Evolutionary conservation across 2,797 vertebrate genomes (phyloP).

Genomic region (Thamnophis elegans): DNA sequence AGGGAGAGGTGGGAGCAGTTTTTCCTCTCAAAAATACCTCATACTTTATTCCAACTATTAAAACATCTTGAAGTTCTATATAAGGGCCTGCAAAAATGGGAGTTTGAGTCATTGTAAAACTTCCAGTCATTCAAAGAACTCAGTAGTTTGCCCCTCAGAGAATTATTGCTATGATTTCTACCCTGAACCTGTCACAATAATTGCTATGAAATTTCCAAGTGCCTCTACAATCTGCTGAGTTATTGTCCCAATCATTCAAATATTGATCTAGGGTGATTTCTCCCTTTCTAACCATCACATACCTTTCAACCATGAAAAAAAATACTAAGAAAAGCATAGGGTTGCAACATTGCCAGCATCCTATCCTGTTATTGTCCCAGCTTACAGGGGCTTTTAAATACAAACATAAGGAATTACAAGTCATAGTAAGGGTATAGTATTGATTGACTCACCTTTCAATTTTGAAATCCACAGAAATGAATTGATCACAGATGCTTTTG

Average conservation of each 20-base stretch:
- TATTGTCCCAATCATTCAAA: neutral
- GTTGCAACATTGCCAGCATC: neutral
- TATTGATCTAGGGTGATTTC: neutral
- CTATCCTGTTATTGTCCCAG: neutral
- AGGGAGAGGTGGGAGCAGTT: neutral
- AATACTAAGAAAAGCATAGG: neutral
- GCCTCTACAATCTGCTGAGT: neutral
- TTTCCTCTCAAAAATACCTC: neutral
- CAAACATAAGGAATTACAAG: neutral
- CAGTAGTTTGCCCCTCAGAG: neutral
- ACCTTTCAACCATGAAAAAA: neutral
- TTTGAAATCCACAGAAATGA: neutral
- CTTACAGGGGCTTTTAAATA: neutral
- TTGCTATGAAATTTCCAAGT: neutral
- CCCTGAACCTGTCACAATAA: neutral
- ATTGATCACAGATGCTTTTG: neutral
- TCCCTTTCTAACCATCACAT: neutral
- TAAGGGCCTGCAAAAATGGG: neutral
- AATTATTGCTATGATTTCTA: neutral
- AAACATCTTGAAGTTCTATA: neutral
- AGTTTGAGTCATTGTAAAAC: neutral
- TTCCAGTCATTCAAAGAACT: neutral
- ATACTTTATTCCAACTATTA: neutral
- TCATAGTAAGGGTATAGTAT: neutral
- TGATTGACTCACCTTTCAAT: neutral